These are phyloP conservation scores for Melanostoma mellinum DNA, from an alignment of 2,888 invertebrate genomes.

Conservation along the genomic window DNA sequence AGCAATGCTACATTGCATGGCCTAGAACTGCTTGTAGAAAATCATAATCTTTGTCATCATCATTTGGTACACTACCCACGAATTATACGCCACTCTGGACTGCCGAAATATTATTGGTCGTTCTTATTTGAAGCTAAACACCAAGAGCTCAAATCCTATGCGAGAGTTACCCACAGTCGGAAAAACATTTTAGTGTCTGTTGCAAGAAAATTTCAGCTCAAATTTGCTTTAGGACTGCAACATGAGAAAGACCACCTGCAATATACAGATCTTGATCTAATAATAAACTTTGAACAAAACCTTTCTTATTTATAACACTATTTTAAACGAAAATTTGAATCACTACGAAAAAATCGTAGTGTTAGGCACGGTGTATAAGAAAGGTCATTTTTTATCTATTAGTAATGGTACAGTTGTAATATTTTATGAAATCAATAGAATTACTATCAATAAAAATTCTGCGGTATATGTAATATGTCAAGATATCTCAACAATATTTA, in stretches of 20 bases:
- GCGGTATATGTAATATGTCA: slow-evolving; percentile 5
- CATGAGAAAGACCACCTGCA: not conserved
- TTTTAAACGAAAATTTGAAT: slow-evolving; percentile 16
- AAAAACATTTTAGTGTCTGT: slow-evolving; percentile 10
- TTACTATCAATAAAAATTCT: not conserved
- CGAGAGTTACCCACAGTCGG: not conserved
- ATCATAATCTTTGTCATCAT: slow-evolving; percentile 15
- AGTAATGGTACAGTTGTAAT: slow-evolving; percentile 3
- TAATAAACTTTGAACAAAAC: not conserved
- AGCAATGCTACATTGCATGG: slow-evolving; percentile 19
- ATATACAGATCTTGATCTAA: too few relatives aligned
- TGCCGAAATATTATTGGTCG: slow-evolving; percentile 9
- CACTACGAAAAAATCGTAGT: not conserved
- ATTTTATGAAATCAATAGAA: slow-evolving; percentile 12
- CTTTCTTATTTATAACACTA: not conserved
- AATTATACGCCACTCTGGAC: slow-evolving; percentile 30
- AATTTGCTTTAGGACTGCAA: too few relatives aligned
- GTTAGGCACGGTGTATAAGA: slow-evolving; percentile 9
- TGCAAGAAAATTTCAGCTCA: slow-evolving; percentile 5
- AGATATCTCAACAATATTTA: slow-evolving; percentile 12
- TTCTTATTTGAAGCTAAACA: slow-evolving; percentile 21
- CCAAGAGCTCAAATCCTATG: slow-evolving; percentile 13
- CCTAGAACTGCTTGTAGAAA: slow-evolving; percentile 21
- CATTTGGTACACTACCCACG: slow-evolving; percentile 6
- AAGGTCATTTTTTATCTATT: slow-evolving; percentile 1